Conservation (phyloP, 2,113 vertebrate genomes). For the Buteo buteo region DNA sequence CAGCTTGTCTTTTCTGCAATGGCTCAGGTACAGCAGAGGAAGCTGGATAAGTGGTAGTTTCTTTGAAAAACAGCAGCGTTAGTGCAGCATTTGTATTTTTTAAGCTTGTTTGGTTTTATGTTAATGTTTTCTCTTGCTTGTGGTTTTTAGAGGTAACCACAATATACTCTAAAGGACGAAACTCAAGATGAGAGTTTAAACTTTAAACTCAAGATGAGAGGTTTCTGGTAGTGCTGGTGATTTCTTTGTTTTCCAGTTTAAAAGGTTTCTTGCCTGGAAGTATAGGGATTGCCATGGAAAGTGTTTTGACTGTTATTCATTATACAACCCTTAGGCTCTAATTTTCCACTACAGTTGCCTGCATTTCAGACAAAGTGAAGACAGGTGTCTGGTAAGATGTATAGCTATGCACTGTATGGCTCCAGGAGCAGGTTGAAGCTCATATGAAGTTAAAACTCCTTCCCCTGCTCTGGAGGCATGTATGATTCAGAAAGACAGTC, state of each 20-base stretch:
- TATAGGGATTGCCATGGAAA: not conserved
- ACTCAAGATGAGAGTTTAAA: not conserved
- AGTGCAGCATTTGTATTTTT: not conserved
- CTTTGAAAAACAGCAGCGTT: not conserved
- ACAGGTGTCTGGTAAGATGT: not conserved
- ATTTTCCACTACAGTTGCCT: not conserved
- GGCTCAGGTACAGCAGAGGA: not conserved
- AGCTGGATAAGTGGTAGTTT: not conserved
- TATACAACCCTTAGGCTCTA: not conserved
- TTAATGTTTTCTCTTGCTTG: not conserved
- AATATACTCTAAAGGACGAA: not conserved
- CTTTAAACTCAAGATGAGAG: not conserved
- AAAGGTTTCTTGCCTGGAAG: not conserved
- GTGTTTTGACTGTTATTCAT: not conserved
- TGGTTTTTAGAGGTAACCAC: not conserved
- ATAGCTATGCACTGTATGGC: not conserved
- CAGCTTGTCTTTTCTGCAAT: not conserved
- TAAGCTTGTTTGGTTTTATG: not conserved
- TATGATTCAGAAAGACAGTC: not conserved
- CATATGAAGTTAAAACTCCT: not conserved
- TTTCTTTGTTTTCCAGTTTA: constrained; percentile 6
- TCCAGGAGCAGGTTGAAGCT: not conserved
- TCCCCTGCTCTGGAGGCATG: not conserved
- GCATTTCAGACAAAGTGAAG: not conserved
- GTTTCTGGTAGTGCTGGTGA: not conserved